Conservation (phyloP, 2,888 invertebrate genomes). For the Mamestra brassicae region DNA sequence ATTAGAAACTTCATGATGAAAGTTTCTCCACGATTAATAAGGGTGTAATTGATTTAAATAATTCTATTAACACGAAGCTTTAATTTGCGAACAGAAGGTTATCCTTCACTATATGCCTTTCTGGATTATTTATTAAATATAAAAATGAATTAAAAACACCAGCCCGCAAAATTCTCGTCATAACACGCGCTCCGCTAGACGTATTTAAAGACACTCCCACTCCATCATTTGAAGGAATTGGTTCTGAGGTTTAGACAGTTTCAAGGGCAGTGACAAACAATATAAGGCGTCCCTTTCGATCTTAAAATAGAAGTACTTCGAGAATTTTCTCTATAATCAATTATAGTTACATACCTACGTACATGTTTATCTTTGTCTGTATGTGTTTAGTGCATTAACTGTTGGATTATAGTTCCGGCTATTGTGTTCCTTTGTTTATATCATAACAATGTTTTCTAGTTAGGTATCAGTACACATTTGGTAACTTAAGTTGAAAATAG, state of each 20-base stretch:
- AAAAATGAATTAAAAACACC: slow-evolving; percentile 3
- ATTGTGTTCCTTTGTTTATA: neutral
- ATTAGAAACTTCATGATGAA: too few species aligned
- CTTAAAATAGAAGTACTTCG: neutral
- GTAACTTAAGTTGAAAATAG: neutral
- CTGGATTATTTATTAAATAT: too few species aligned
- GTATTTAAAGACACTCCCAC: slow-evolving; percentile 36
- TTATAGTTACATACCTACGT: neutral
- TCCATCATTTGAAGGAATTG: slow-evolving; percentile 48
- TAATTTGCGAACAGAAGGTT: slow-evolving; percentile 13
- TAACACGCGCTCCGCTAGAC: slow-evolving; percentile 15
- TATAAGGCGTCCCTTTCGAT: slow-evolving; percentile 4
- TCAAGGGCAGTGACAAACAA: slow-evolving; percentile 17
- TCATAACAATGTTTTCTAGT: neutral
- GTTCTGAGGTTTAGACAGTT: slow-evolving; percentile 33
- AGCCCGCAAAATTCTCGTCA: slow-evolving; percentile 20
- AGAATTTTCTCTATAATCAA: neutral
- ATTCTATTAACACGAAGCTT: neutral
- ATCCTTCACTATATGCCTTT: too few species aligned
- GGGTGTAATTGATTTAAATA: neutral
- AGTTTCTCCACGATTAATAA: neutral
- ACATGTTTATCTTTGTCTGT: too few species aligned
- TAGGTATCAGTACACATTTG: neutral
- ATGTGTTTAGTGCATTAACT: too few species aligned
- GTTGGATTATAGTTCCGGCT: too few species aligned